Evolutionary conservation across 1,140 invertebrate species (phyloP).

Genomic region (Drosophila bocki): DNA sequence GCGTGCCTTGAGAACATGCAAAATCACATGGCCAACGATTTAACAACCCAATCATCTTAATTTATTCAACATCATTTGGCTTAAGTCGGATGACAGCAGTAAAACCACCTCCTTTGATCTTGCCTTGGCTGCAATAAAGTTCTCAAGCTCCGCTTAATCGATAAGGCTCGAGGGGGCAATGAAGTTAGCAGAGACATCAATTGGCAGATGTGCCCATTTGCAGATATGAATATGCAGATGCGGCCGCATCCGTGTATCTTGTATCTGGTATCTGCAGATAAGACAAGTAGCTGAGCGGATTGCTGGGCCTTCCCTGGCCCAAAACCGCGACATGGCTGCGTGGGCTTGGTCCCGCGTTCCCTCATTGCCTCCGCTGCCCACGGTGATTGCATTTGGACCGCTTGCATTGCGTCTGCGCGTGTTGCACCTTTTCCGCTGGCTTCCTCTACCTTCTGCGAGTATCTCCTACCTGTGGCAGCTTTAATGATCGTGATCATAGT

Average conservation of each 20-base stretch:
- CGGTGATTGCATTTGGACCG: conserved; percentile 60
- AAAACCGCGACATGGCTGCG: conserved; percentile 17
- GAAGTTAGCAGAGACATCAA: conserved; percentile 25
- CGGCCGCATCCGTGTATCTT: conserved; percentile 20
- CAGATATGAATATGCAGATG: conserved; percentile 30
- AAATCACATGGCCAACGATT: neutral
- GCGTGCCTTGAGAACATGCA: neutral
- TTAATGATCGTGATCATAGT: conserved; percentile 80
- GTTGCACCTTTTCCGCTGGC: conserved; percentile 73
- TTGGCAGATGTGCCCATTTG: conserved; percentile 39
- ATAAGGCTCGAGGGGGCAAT: conserved; percentile 10
- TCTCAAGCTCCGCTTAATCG: conserved; percentile 14
- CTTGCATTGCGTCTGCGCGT: conserved; percentile 61
- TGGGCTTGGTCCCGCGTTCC: conserved; percentile 29
- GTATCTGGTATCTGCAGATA: conserved; percentile 32
- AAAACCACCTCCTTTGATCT: conserved; percentile 11
- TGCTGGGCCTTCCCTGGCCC: conserved; percentile 22
- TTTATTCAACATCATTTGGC: conserved; percentile 9
- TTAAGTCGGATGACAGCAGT: neutral
- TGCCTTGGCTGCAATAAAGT: conserved; percentile 9
- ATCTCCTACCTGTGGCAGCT: conserved; percentile 47
- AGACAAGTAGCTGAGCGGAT: conserved; percentile 47
- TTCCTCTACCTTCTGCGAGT: conserved; percentile 37
- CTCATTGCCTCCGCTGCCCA: conserved; percentile 52
- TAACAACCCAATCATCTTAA: conserved; percentile 10